phyloP scores from a whole-genome alignment of 2,113 vertebrate genomes.

The Capra hircus region DNA sequence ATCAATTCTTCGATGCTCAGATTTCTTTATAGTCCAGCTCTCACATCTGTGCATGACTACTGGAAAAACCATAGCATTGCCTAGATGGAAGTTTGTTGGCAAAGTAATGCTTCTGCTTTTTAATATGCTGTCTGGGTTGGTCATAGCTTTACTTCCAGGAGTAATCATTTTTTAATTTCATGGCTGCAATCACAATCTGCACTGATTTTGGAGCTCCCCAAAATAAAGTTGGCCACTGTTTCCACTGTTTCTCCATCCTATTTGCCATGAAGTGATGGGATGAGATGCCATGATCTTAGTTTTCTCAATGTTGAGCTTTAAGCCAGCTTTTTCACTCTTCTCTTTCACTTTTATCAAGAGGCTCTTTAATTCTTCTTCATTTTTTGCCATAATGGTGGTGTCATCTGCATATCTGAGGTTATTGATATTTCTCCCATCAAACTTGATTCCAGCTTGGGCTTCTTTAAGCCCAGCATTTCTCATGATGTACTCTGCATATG shows the following conservation, averaged over 20 bases:
- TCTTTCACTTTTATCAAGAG: not conserved
- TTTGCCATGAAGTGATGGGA: not conserved
- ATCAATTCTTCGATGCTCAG: not conserved
- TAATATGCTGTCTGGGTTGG: not conserved
- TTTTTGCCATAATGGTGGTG: not conserved
- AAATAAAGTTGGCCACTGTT: not conserved
- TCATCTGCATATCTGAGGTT: not conserved
- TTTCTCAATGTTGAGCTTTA: not conserved
- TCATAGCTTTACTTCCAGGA: not conserved
- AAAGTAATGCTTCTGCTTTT: not conserved
- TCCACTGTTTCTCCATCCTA: not conserved
- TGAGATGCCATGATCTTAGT: accelerated
- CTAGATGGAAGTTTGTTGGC: not conserved
- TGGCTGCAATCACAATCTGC: not conserved
- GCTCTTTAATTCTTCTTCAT: not conserved
- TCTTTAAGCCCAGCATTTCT: not conserved
- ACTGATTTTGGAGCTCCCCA: not conserved
- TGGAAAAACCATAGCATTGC: not conserved
- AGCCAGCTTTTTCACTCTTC: not conserved
- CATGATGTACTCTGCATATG: not conserved
- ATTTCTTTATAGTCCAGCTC: not conserved
- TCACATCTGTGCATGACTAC: not conserved
- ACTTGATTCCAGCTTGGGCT: not conserved
- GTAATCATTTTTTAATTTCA: not conserved
- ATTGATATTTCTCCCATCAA: not conserved